These are phyloP conservation scores for Osmerus mordax DNA, from an alignment of 2,113 vertebrate genomes.

Conservation along the genomic window DNA sequence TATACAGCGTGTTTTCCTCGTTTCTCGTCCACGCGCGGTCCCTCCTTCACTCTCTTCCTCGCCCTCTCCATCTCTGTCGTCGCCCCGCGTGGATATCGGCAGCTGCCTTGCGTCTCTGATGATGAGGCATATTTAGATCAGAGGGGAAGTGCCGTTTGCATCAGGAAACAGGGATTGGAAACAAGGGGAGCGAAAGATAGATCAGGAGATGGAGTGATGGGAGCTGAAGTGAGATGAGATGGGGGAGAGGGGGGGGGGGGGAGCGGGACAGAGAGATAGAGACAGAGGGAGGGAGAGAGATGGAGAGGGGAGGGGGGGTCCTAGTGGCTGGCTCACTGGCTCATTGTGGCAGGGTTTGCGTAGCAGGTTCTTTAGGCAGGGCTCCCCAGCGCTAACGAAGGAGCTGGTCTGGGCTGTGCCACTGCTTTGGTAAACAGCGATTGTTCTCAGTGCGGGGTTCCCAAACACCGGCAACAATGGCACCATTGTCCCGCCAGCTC, in stretches of 20 bases:
- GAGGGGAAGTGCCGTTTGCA: slow-evolving; percentile 43
- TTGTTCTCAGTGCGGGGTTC: slow-evolving; percentile 80
- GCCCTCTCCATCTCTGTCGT: slow-evolving; percentile 18
- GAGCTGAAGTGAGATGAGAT: slow-evolving; percentile 40
- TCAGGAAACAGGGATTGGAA: slow-evolving; percentile 42
- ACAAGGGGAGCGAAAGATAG: slow-evolving; percentile 31
- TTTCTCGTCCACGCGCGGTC: slow-evolving; percentile 31
- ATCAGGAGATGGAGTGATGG: slow-evolving; percentile 50
- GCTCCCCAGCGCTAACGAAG: slow-evolving; percentile 78
- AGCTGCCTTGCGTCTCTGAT: not conserved
- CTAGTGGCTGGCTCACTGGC: slow-evolving; percentile 62
- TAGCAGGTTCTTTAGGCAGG: slow-evolving; percentile 78
- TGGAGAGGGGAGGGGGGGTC: slow-evolving; percentile 45
- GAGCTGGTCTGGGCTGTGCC: slow-evolving; percentile 68
- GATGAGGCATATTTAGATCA: slow-evolving; percentile 52
- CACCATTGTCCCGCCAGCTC: slow-evolving; percentile 81
- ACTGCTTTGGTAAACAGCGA: slow-evolving; percentile 85
- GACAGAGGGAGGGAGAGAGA: slow-evolving; percentile 35
- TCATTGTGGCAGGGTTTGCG: slow-evolving; percentile 68
- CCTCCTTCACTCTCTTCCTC: slow-evolving; percentile 14
- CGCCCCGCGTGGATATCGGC: slow-evolving; percentile 25
- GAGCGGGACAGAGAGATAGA: not conserved
- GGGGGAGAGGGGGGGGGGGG: slow-evolving; percentile 33
- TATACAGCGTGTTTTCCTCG: slow-evolving; percentile 31
- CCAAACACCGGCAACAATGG: slow-evolving; percentile 79